Evolutionary conservation across 53 echinoderm and acorn worm genomes (phyloP), one percentile per base, ranked within the genome.

Genomic region (Astropecten irregularis): DNA sequence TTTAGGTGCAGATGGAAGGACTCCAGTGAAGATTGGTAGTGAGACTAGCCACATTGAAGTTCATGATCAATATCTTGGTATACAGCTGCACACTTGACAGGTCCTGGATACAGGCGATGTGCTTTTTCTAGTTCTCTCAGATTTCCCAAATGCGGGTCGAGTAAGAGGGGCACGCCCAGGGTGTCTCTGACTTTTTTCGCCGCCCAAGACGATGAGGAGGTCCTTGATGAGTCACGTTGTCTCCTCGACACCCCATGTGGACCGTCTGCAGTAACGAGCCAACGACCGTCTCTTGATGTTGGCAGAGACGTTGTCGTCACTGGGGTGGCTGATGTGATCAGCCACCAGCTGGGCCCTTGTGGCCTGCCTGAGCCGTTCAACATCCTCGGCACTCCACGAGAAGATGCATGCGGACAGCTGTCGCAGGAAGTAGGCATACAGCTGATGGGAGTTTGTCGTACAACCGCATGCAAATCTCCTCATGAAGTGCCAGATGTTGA

Each of bases 71-170:
- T 13, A 21, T 87, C 70, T 67, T 86, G 53, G 85, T 88, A 76
- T 91, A 88, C 9, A 91, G 85, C 27, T 63, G 85, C 4, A 91
- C 59, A 18, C 74, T 88, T 14, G 38, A 68, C 15, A 51, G 81
- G 72, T 93, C 90, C 60, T 93, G 84, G 52, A 93, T 84, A 61
- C 94, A 94, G 14, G 21, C 40, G 20, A 94, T 71, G 61, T 94
- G 94, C 33, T 44, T 57, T 81, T 87, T 66, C 68, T 93, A 81
- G 15, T 51, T 30, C 20, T 83, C 58, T 87, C 93, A 93, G 23
- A 90, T 83, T 0, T 79, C 30, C 77, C 68, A 38, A 23, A 85
- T 87, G 14, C 53, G 65, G 32, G 65, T 69, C 9, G 84, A 47
- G 31, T 90, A 58, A 58, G 6, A 93, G 86, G 19, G 85, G 76